These are phyloP conservation scores for Trematomus bernacchii DNA, from an alignment of 2,797 vertebrate genomes.

Conservation along the genomic window DNA sequence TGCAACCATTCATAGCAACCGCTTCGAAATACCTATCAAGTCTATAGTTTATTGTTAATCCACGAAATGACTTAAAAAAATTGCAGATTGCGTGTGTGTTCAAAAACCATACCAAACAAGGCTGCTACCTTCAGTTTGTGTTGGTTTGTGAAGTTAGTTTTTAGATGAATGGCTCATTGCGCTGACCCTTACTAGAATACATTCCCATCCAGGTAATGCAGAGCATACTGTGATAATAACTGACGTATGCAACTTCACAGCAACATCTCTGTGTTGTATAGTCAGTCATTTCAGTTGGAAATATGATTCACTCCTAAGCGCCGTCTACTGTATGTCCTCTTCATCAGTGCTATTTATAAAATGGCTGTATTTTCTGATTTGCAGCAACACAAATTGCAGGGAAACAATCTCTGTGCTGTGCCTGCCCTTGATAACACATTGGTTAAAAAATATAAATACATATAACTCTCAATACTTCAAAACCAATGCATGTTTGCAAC, in stretches of 20 bases:
- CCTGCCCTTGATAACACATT: background rate
- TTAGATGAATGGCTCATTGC: conserved; percentile 13
- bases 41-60: background rate
- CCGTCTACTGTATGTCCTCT: conserved; percentile 5
- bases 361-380: background rate
- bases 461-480: background rate
- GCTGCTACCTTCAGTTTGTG: background rate
- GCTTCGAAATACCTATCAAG: background rate
- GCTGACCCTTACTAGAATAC: background rate
- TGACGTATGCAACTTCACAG: conserved; percentile 32
- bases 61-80: conserved; percentile 4
- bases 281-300: conserved; percentile 16
- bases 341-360: conserved; percentile 13
- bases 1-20: background rate
- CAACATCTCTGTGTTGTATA: conserved; percentile 33
- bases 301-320: conserved; percentile 5
- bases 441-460: background rate
- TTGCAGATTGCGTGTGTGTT: conserved; percentile 3
- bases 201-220: background rate
- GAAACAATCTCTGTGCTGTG: background rate
- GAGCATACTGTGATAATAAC: conserved; percentile 1
- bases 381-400: conserved; percentile 10
- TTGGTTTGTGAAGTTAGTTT: background rate
- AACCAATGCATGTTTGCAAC: background rate
- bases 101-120: background rate